Evolutionary conservation across 2,113 vertebrate genomes (phyloP).

Genomic region (Catagonus wagneri): DNA sequence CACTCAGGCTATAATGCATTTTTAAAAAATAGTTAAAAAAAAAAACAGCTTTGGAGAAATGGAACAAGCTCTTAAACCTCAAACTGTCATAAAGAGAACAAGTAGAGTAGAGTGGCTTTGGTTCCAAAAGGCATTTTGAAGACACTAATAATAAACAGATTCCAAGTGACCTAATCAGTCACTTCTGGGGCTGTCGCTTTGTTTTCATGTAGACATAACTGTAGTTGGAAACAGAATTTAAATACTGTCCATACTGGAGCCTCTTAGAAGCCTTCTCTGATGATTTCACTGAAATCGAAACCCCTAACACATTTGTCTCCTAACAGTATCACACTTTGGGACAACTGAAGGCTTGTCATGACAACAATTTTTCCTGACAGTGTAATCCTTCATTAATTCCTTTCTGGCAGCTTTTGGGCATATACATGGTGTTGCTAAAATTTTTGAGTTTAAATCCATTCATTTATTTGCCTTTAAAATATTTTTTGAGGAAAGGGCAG

Average conservation of each 20-base stretch:
- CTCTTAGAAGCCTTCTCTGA: neutral
- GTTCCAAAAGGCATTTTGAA: conserved; percentile 57
- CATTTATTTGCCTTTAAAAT: neutral
- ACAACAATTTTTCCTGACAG: neutral
- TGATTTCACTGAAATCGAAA: conserved; percentile 32
- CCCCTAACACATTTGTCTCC: neutral
- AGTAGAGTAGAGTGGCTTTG: neutral
- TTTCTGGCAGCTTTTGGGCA: neutral
- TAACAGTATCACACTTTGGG: neutral
- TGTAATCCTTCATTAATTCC: neutral
- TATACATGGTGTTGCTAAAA: neutral
- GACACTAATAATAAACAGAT: conserved; percentile 37
- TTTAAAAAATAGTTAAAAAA: neutral
- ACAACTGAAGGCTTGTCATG: neutral
- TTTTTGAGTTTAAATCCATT: conserved; percentile 1
- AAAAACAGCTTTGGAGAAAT: conserved; percentile 39
- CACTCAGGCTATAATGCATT: conserved; percentile 19
- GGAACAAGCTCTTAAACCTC: neutral
- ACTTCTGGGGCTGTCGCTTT: conserved; percentile 17
- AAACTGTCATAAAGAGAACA: conserved; percentile 43
- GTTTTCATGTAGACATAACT: neutral
- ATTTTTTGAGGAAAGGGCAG: neutral
- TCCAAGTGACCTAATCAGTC: conserved; percentile 33
- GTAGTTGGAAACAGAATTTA: conserved; percentile 3
- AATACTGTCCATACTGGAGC: neutral